These are phyloP conservation scores for Slavum lentiscoides DNA, from an alignment of 2,888 invertebrate genomes.

Conservation along the genomic window DNA sequence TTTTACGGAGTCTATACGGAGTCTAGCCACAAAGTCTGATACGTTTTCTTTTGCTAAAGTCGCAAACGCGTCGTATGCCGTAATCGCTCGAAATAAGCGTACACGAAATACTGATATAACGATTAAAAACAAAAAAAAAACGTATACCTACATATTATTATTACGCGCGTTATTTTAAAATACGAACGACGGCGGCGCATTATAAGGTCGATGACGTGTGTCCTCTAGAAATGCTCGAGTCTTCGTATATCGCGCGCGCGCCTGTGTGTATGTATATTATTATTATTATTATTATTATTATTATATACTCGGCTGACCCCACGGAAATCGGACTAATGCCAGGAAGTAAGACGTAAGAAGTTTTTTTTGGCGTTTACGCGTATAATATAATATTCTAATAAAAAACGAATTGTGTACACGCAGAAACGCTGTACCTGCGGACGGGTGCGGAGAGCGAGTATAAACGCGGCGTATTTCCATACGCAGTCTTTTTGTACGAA, in stretches of 20 bases:
- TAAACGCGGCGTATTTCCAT: too few relatives aligned
- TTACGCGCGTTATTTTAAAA: background rate
- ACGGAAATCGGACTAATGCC: slow-evolving; percentile 45
- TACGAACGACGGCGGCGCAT: slow-evolving; percentile 2
- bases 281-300: too few relatives aligned
- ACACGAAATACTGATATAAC: background rate
- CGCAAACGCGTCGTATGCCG: background rate
- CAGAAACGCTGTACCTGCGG: too few relatives aligned
- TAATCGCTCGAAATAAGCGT: slow-evolving; percentile 5
- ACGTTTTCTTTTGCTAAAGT: too few relatives aligned
- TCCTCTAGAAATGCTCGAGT: slow-evolving; percentile 9
- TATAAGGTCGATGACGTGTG: slow-evolving; percentile 36
- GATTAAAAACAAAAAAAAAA: background rate
- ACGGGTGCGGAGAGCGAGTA: too few relatives aligned
- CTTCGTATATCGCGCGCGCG: background rate
- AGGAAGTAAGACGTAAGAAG: slow-evolving; percentile 15
- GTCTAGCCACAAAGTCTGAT: too few relatives aligned
- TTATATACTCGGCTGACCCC: background rate
- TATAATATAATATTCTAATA: background rate
- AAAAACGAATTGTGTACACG: background rate
- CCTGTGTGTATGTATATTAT: too few relatives aligned
- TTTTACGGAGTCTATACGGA: too few relatives aligned
- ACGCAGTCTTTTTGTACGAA: too few relatives aligned
- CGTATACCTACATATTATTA: background rate
- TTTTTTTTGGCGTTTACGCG: slow-evolving; percentile 23